phyloP scores from a whole-genome alignment of 2,113 vertebrate species.

The Catharus bicknelli region DNA sequence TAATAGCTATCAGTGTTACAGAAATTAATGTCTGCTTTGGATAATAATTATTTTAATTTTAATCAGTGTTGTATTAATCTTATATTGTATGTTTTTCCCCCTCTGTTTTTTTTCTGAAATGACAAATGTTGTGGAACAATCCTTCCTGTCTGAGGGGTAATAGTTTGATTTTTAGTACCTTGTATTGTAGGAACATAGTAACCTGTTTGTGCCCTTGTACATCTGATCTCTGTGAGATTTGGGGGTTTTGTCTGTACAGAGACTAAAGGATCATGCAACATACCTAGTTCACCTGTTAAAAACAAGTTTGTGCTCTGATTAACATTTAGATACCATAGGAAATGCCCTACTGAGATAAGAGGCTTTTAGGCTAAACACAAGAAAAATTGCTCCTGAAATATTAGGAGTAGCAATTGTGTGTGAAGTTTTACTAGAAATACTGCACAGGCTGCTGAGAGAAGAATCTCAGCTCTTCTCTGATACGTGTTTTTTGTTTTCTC shows the following conservation, averaged over 20 bases:
- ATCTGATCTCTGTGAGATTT: not conserved
- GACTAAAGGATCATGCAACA: not conserved
- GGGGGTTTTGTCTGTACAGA: not conserved
- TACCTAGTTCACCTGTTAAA: not conserved
- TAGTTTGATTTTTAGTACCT: not conserved
- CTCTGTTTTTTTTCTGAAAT: not conserved
- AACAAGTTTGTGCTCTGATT: not conserved
- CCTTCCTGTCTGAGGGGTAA: not conserved
- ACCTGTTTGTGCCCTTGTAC: not conserved
- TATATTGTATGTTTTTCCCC: not conserved
- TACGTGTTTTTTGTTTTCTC: not conserved
- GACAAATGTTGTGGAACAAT: not conserved
- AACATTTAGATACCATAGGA: not conserved
- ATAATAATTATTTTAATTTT: not conserved
- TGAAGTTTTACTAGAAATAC: not conserved
- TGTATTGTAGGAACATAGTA: not conserved
- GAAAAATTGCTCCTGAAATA: not conserved
- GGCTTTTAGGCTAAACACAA: not conserved
- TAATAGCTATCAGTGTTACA: not conserved
- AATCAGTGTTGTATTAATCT: not conserved
- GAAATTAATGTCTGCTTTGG: conserved; percentile 1
- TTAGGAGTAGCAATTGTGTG: not conserved
- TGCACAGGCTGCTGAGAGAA: fast-evolving
- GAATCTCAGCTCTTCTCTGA: not conserved
- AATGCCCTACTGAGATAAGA: not conserved